Conservation (phyloP, 2,113 vertebrate species). For the Oreochromis spilurus region DNA sequence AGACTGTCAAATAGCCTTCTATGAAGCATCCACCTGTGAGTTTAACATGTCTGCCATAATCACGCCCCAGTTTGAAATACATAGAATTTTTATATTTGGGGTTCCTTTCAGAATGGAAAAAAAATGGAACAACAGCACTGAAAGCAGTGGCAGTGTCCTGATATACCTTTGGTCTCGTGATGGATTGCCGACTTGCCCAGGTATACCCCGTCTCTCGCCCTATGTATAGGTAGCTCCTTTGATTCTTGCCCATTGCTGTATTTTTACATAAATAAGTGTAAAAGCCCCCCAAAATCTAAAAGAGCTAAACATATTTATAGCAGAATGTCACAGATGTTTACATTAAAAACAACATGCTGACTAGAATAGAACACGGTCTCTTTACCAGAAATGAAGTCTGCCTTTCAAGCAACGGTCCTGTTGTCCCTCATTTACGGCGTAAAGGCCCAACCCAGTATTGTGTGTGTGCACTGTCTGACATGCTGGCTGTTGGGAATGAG, state of each 20-base stretch:
- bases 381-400: conserved; percentile 4
- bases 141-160: neutral
- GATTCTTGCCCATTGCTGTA: neutral
- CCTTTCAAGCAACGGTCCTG: neutral
- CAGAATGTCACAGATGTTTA: conserved; percentile 6
- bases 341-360: conserved; percentile 15
- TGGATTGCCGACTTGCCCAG: neutral
- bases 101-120: neutral
- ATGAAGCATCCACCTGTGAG: neutral
- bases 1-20: neutral
- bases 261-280: neutral
- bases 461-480: conserved; percentile 53
- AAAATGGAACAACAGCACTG: neutral
- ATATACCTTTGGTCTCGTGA: neutral
- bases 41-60: neutral
- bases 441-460: neutral
- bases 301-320: neutral
- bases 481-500: conserved; percentile 75
- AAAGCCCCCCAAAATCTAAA: accelerated
- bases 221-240: neutral
- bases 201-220: accelerated
- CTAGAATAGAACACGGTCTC: neutral
- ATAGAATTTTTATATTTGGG: accelerated
- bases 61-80: neutral
- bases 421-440: neutral